Base-by-base conservation (phyloP, 2,888 invertebrate genomes). In the Lysandra coridon region DNA sequence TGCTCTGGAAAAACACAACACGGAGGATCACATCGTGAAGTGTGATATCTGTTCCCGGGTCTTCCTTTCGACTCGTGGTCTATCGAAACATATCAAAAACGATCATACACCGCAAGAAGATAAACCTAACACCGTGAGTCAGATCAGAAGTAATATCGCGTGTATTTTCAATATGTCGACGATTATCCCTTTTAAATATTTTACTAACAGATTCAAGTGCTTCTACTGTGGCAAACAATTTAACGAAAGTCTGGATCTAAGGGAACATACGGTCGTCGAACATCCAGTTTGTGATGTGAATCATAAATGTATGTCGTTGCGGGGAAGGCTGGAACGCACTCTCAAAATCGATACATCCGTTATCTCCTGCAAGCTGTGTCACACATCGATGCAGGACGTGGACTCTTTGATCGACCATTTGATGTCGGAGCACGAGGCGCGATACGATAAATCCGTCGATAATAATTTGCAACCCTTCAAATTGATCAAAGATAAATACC, bases 211-310 rank as follows among this genome's bases (percentile, higher is more conserved):
- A 78, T 92, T 93, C 78, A 82, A 89, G 37, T 94, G 94, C 82
- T 94, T 93, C 79, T 94, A 91, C 80, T 94, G 93, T 81, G 83
- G 90, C 0, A 87, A 88, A 84, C 88, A 91, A 78, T 93, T 91
- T 73, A 84, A 82, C 0, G 86, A 88, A 33, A 90, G 91, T 79
- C 86, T 88, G 1, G 87, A 87, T 57, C 84, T 94, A 7, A 90
- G 87, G 81, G 84, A 88, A 7, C 93, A 94, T 69, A 90, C 92
- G 0, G 82, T 85, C 3, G 80, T 80, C 0, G 88, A 88, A 74
- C 94, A 94, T 82, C 91, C 92, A 0, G 81, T 87, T 33, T 92
- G 92, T 80, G 90, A 92, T 83, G 86, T 87, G 0, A 87, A 86
- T 77, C 84, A 88, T 6, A 90, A 89, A 81, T 87, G 86, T 14